Conservation (phyloP, 2,888 invertebrate species). For the Noctua fimbriata region DNA sequence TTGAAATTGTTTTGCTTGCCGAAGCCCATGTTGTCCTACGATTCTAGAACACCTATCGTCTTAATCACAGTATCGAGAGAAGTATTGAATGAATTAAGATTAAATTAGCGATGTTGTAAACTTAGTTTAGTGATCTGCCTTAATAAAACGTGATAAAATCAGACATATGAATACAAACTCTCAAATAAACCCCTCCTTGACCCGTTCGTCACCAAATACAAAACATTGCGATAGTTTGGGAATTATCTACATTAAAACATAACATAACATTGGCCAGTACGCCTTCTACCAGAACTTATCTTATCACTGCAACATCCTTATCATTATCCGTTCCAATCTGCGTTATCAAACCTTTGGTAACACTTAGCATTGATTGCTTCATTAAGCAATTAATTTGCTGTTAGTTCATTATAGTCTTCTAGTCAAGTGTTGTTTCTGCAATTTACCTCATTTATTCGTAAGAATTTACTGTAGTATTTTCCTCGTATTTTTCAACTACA, state of each 20-base stretch:
- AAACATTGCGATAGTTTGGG: not conserved
- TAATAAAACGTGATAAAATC: not conserved
- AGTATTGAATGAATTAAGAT: not conserved
- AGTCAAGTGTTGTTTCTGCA: constrained; percentile 18
- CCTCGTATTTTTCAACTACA: not conserved
- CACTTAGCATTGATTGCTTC: constrained; percentile 30
- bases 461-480: not conserved
- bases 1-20: not conserved
- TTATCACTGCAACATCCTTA: constrained; percentile 32
- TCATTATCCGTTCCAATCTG: constrained; percentile 21
- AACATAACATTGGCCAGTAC: not conserved
- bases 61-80: not conserved
- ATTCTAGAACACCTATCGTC: not conserved
- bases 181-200: not conserved
- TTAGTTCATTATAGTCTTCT: constrained; percentile 24
- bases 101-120: not conserved
- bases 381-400: constrained; percentile 22
- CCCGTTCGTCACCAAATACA: not conserved
- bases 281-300: not conserved
- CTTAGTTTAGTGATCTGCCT: not conserved
- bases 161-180: not conserved
- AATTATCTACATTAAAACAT: constrained; percentile 17
- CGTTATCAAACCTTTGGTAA: constrained; percentile 31
- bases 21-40: not conserved
- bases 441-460: constrained; percentile 13